These are phyloP conservation scores for Solenodon paradoxus DNA, from an alignment of 2,113 vertebrate species.

Conservation along the genomic window DNA sequence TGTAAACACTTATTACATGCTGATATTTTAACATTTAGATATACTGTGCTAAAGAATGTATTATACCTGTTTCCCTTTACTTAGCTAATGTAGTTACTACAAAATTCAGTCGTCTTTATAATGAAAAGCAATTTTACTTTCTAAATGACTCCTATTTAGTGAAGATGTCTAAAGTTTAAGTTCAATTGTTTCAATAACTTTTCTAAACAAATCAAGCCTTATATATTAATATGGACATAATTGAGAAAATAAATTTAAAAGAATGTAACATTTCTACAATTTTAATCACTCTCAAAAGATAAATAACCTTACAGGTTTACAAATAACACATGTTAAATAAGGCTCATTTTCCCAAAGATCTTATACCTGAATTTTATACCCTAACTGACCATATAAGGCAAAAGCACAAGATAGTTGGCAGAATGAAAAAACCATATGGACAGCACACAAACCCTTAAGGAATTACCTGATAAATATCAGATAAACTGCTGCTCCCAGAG, in stretches of 20 bases:
- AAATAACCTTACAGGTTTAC: neutral
- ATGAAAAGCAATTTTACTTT: constrained; percentile 35
- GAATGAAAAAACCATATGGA: neutral
- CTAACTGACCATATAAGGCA: neutral
- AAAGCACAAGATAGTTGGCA: neutral
- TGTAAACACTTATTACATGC: neutral
- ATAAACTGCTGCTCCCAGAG: constrained; percentile 97
- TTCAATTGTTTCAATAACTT: neutral
- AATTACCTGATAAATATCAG: constrained; percentile 98
- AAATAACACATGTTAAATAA: constrained; percentile 4
- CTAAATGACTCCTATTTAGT: neutral
- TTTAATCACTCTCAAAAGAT: constrained; percentile 4
- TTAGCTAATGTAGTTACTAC: neutral
- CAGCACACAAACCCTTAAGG: neutral
- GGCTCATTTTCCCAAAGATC: neutral
- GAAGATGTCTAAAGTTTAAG: constrained; percentile 15
- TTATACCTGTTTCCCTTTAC: constrained; percentile 7
- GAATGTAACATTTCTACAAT: neutral
- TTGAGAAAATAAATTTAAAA: neutral
- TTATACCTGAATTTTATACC: constrained; percentile 2
- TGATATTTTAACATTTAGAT: neutral
- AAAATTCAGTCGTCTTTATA: neutral
- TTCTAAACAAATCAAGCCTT: constrained; percentile 15
- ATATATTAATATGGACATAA: neutral
- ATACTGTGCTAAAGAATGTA: constrained; percentile 2